These are phyloP conservation scores for Lepisosteus osseus DNA, from an alignment of 2,113 vertebrate genomes.

Conservation along the genomic window DNA sequence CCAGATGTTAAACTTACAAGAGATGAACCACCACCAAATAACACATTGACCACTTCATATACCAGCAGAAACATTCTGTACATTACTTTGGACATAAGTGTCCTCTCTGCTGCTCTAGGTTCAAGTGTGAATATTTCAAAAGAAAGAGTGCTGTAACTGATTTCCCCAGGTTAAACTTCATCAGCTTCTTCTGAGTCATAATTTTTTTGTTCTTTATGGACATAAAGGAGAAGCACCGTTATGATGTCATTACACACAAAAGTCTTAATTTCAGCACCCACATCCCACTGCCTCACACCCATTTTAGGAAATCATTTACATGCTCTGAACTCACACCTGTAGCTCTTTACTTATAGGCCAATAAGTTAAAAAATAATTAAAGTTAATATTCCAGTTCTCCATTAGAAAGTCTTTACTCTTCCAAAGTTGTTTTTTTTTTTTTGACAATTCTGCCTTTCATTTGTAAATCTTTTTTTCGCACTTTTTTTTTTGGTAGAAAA, in stretches of 20 bases:
- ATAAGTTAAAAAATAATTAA: conserved; percentile 1
- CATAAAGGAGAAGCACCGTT: conserved; percentile 42
- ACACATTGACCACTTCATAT: conserved; percentile 5
- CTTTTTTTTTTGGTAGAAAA: conserved; percentile 2
- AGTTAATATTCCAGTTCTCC: neutral
- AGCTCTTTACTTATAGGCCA: neutral
- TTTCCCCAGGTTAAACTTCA: conserved; percentile 4
- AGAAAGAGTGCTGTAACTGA: neutral
- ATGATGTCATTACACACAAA: conserved; percentile 37
- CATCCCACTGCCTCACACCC: too few relatives aligned
- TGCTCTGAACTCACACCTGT: conserved; percentile 23
- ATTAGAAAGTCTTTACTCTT: neutral
- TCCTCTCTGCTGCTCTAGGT: conserved; percentile 5
- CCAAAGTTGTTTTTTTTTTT: neutral
- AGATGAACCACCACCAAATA: conserved; percentile 13
- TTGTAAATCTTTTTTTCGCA: neutral
- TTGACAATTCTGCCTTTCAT: conserved; percentile 5
- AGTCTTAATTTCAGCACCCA: conserved; percentile 59
- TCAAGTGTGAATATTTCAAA: conserved; percentile 22
- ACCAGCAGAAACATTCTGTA: conserved; percentile 13
- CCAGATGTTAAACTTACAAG: conserved; percentile 13
- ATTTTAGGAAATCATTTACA: conserved; percentile 51
- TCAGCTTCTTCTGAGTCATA: neutral
- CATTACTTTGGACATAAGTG: conserved; percentile 1
- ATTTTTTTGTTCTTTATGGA: neutral